A percentile compares a stretch with the other conserved stretches of the same genome.
phyloP scores from a whole-genome alignment of 1,140 invertebrate genomes.

The Tetragonula clypearis region DNA sequence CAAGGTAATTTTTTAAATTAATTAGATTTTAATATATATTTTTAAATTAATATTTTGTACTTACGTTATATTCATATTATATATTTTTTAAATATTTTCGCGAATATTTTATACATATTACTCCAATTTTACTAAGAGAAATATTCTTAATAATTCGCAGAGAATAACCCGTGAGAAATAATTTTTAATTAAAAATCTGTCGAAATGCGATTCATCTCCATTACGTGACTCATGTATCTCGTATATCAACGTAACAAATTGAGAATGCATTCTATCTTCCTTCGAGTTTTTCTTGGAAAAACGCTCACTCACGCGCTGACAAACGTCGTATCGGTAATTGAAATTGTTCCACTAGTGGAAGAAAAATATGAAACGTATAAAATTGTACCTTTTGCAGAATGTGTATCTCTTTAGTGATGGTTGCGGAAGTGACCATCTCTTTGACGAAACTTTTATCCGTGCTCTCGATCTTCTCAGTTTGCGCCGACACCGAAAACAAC shows the following conservation, averaged over 20 bases:
- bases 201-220: neutral
- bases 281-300: neutral
- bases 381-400: constrained; percentile 72
- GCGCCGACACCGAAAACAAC: constrained; percentile 65
- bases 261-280: neutral
- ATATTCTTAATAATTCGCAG: neutral
- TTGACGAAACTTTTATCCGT: constrained; percentile 65
- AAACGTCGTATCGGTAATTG: neutral
- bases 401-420: constrained; percentile 74
- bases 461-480: constrained; percentile 63
- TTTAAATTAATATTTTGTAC: neutral
- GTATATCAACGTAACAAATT: neutral
- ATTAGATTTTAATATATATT: neutral
- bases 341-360: neutral
- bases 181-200: neutral
- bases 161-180: neutral
- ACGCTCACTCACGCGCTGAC: no score
- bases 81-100: neutral
- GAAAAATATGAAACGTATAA: neutral
- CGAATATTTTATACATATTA: neutral
- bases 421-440: constrained; percentile 73
- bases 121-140: neutral
- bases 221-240: neutral
- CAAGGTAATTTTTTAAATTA: neutral
- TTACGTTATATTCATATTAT: no score